Evolutionary conservation across 1,140 invertebrate species (phyloP), one percentile per base, ranked within the genome.

Genomic region (Rhyacophila brunnea): DNA sequence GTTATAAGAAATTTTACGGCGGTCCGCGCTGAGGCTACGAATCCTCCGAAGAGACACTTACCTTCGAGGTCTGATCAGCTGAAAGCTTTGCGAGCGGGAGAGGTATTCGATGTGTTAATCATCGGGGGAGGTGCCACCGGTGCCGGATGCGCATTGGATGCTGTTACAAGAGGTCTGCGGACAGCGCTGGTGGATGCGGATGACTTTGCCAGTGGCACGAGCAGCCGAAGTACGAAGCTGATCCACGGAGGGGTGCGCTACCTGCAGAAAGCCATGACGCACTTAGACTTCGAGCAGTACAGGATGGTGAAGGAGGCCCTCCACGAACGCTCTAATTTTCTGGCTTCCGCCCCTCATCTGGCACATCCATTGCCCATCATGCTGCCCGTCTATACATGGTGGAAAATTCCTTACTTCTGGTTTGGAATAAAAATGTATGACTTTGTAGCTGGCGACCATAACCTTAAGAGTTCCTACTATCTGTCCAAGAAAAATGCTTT

Each of bases 221-320:
- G 93, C 20, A 97, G 93, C 57, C 81, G 93, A 42, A 96, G 92
- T 68, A 99, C 97, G 0, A 99, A 99, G 79, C 81, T 99, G 1
- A 98, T 99, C 67, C 98, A 99, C 77, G 98, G 98, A n/a, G 98
- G 96, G 46, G 96, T 99, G 0, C 83, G 96, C 44, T 99, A 98
- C 75, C 78, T 99, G 32, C 96, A 99, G 74, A 99, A 99, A 73
- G 97, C 98, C 4, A 96, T 99, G 55, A 85, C 99, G 81, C 83
- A 93, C 65, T 76, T 98, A 35, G 97, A 99, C 76, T 77, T 90
- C 64, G 96, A 98, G 70, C 91, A 96, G 70, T 98, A 98, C 76
- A 85, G 83, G 72, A 98, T 98, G 95, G 95, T 98, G 1, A 96
- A 96, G 74, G 98, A 99, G 79, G 98, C 98, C 1, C 79, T 99